These are phyloP conservation scores for Litocranius walleri DNA, from an alignment of 2,113 vertebrate species.

Conservation along the genomic window DNA sequence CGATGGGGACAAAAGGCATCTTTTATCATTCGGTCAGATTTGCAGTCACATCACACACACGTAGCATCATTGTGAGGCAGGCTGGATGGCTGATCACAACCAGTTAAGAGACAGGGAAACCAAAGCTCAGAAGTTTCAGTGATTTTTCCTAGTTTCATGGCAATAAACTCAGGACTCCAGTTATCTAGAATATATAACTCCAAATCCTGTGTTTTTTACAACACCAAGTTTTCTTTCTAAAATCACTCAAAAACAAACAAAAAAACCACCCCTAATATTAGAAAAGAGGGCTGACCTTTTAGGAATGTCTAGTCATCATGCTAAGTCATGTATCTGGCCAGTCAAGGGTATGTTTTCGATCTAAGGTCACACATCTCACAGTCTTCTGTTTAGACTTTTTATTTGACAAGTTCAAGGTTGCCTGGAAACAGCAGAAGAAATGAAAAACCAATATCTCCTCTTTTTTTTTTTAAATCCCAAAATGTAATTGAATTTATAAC, in stretches of 20 bases:
- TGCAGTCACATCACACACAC: neutral
- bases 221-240: neutral
- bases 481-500: conserved; percentile 74
- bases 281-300: neutral
- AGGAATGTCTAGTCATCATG: neutral
- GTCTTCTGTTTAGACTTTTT: conserved; percentile 41
- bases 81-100: neutral
- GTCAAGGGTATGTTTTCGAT: neutral
- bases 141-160: neutral
- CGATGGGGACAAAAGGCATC: neutral
- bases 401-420: conserved; percentile 73
- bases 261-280: neutral
- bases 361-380: neutral
- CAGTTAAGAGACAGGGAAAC: neutral
- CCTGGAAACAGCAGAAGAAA: conserved; percentile 79
- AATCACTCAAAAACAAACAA: neutral
- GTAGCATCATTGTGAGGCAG: neutral
- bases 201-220: neutral
- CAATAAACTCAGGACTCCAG: neutral
- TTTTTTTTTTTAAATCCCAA: too few relatives aligned
- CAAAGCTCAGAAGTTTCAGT: neutral
- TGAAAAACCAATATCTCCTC: conserved; percentile 68
- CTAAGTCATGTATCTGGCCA: neutral
- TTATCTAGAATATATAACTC: neutral
- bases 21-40: neutral